A percentile compares a stretch with the other conserved stretches of the same genome.
Conservation (phyloP, 2,888 invertebrate genomes). For the Clepsis dumicolana region DNA sequence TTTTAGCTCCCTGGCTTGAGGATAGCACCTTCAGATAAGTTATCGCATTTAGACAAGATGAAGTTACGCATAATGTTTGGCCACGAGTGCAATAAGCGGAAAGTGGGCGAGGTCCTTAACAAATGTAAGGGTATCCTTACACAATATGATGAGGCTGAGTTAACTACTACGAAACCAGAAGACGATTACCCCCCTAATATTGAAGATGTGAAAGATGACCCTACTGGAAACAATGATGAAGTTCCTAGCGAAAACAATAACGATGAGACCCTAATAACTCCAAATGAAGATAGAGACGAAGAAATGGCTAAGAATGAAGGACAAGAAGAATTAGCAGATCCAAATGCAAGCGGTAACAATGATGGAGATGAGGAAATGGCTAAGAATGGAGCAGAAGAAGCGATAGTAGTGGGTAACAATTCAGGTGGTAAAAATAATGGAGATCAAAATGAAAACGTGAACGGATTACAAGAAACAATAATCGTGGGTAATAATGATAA, state of each 20-base stretch:
- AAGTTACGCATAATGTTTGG: constrained; percentile 65
- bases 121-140: constrained; percentile 59
- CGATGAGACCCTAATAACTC: too few relatives aligned
- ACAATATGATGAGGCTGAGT: constrained; percentile 7
- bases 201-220: constrained; percentile 4
- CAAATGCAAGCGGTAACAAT: not conserved
- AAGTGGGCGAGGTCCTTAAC: constrained; percentile 60
- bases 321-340: too few relatives aligned
- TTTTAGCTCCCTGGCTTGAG: constrained; percentile 62
- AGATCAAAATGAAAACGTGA: not conserved
- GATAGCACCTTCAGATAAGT: constrained; percentile 58
- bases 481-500: not conserved
- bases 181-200: not conserved
- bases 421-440: not conserved
- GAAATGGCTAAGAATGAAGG: too few relatives aligned
- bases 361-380: not conserved
- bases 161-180: constrained; percentile 3
- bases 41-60: constrained; percentile 71
- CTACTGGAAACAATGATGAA: not conserved
- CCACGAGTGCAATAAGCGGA: constrained; percentile 69
- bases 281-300: too few relatives aligned
- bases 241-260: too few relatives aligned
- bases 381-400: not conserved
- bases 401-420: too few relatives aligned
- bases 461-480: too few relatives aligned